Base-by-base conservation (phyloP, 2,797 vertebrate species). In the Pipistrellus nathusii region DNA sequence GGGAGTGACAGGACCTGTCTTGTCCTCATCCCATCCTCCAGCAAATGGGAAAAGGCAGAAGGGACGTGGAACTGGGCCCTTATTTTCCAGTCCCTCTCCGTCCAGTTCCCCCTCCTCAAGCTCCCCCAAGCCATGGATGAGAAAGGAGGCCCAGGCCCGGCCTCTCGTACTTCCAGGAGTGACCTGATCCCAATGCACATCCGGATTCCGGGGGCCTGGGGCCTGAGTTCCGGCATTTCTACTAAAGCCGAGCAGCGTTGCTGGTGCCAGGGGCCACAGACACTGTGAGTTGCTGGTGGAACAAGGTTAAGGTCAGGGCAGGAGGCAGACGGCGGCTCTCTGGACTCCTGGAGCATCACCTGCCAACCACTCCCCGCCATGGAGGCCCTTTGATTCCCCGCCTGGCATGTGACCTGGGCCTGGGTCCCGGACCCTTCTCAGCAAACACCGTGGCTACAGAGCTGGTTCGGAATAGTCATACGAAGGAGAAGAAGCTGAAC, bases 221-320 rank as follows among this genome's bases (percentile, higher is more conserved):
- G 27, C 35, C 64, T 1, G 21, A 17, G 27, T 17, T 48, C 66
- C 73, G 15, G 27, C 5, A 48, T 87, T 20, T 69, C 71, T 30
- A 25, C 14, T 2, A 38, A 23, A 51, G 46, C 2, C 23, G 6
- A 0, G 4, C 21, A 3, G 30, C 17, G 21, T 9, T n/a, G 62
- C 85, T 59, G 73, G 59, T 12, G 51, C 77, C 38, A 1, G 0
- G 6, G 44, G 57, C 82, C 62, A 30, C 25, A 76, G 51, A 9
- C 51, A 18, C 71, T 32, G 15, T 53, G 87, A 66, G 51, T 1
- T 1, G 55, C 48, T 30, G 68, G 69, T 11, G 35, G 69, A 77
- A 57, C 17, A 9, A 14, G 41, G 35, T 15, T 44, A 38, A 48
- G 59, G 66, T n/a, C 35, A 51, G 62, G 57, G n/a, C 30, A 88